These are phyloP conservation scores for Petrocephalus schoutedeni DNA, from an alignment of 2,797 vertebrate species.

Conservation along the genomic window DNA sequence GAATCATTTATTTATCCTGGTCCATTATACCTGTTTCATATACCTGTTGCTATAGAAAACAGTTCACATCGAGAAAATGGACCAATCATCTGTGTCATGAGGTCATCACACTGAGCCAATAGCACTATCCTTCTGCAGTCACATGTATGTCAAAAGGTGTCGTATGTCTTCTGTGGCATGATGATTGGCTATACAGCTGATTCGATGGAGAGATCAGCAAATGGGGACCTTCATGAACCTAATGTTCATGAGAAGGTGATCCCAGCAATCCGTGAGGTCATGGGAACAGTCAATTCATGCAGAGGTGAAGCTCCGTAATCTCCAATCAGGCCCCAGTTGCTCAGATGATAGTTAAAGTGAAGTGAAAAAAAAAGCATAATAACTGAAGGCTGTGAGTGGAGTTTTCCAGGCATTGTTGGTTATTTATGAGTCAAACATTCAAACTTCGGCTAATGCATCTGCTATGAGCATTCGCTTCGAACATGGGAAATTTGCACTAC, in stretches of 20 bases:
- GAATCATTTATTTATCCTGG: background rate
- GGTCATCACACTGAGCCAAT: background rate
- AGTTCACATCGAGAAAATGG: background rate
- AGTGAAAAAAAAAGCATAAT: background rate
- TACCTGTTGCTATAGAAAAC: background rate
- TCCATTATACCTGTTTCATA: background rate
- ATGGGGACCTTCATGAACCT: background rate
- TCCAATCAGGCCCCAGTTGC: constrained; percentile 28
- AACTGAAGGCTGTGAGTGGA: background rate
- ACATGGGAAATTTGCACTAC: constrained; percentile 1
- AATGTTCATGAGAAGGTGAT: background rate
- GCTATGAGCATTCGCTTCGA: background rate
- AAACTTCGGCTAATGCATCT: background rate
- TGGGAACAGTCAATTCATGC: background rate
- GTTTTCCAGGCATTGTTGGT: background rate
- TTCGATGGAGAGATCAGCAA: background rate
- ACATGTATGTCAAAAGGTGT: background rate
- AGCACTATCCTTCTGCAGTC: background rate
- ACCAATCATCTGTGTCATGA: background rate
- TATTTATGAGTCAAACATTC: background rate
- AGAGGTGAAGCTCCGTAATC: background rate
- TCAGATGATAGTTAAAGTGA: background rate
- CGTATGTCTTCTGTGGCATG: background rate
- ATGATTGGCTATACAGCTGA: background rate
- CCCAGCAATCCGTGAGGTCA: background rate